Conservation (phyloP, 2,113 vertebrate species). For the Alethe castanea region DNA sequence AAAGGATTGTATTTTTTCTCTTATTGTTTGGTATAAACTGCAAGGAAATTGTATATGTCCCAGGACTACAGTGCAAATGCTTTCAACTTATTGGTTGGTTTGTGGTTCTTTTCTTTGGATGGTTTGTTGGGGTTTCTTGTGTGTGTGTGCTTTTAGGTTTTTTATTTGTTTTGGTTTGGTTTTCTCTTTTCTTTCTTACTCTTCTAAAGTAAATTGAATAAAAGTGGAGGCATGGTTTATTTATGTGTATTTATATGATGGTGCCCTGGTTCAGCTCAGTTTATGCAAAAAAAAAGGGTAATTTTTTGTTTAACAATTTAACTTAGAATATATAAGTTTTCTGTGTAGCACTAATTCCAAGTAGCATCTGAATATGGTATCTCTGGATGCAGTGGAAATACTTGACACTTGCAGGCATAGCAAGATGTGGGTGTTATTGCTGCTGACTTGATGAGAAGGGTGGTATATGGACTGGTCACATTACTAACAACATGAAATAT, state of each 20-base stretch:
- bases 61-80: neutral
- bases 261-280: neutral
- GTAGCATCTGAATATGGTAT: neutral
- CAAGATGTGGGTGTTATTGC: neutral
- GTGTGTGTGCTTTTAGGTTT: neutral
- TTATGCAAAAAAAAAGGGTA: neutral
- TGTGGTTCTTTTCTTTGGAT: neutral
- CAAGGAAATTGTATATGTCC: neutral
- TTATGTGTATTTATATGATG: neutral
- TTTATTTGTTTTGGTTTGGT: rapidly evolving
- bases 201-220: neutral
- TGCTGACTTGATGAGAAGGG: neutral
- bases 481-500: neutral
- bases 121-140: rapidly evolving
- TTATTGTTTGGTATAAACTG: neutral
- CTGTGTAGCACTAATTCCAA: neutral
- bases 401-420: neutral
- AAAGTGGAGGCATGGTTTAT: neutral
- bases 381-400: neutral
- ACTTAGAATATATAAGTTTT: neutral
- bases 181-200: neutral
- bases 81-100: neutral
- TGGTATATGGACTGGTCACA: neutral
- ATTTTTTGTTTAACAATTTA: neutral
- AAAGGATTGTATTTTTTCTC: neutral